Evolutionary conservation across 2,888 invertebrate species (phyloP), one percentile per base, ranked within the genome.

Genomic region (Drosophila multiciliata): DNA sequence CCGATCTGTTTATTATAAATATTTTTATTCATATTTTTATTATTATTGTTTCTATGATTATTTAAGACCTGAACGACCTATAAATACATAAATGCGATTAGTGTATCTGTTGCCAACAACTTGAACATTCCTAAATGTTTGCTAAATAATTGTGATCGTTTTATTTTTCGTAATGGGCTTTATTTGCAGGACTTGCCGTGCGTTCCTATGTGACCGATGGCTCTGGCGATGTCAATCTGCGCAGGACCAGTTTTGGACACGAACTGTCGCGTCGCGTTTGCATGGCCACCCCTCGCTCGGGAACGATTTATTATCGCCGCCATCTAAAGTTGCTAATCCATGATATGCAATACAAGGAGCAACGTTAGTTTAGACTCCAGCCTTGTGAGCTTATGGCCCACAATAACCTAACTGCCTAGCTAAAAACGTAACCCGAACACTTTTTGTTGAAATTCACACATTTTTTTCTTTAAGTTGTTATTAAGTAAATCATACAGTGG

Each of bases 401-500:
- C 32, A 17, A 52, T 6, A 67, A 57, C 54, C 11, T 45, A 9
- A 59, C 50, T 38, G 32, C 40, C 20, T 58, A 66, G 53, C 17
- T 50, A 64, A 62, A 66, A 59, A 6, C 35, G n/a, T 8, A 50
- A 5, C 17, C 12, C 17, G 7, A 48, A 11, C 11, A 7, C 52
- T 58, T 38, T 33, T 20, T 23, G 48, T 55, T 23, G 7, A 15
- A 45, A 8, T 23, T 5, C 8, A 23, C 15, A 2, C 15, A 23
- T 23, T 45, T 45, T 45, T 45, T 23, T 45, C 23, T 3, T 1
- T 23, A 15, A 45, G 45, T 23, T 65, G 87, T 87, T 84, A 87
- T 87, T 82, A 82, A 74, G 69, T 82, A 82, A 78, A 78, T 80
- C 86, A 85, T 77, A 67, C 76, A 33, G 66, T 75, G 72, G 70